Evolutionary conservation across 1,140 invertebrate species (phyloP).

Genomic region (Rhyzopertha dominica): DNA sequence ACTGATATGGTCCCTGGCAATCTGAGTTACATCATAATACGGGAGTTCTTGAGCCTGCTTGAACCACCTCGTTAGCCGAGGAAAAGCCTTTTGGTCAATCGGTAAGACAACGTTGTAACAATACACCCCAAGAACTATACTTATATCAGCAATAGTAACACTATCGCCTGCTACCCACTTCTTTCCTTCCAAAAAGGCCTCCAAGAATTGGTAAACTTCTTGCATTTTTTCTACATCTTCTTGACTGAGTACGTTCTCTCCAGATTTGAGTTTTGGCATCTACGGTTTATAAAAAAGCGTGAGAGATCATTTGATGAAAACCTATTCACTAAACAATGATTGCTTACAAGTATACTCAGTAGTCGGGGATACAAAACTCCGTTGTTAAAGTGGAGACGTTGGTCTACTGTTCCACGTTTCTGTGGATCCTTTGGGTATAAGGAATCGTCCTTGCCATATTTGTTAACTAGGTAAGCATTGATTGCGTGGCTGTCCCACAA

Average conservation of each 20-base stretch:
- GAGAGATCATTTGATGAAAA: no score
- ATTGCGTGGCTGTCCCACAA: constrained; percentile 58
- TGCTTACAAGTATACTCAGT: constrained; percentile 8
- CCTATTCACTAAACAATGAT: no score
- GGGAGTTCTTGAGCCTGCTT: no score
- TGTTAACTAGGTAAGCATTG: constrained; percentile 52
- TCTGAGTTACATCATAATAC: no score
- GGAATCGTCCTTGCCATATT: constrained; percentile 53
- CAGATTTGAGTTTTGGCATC: neutral
- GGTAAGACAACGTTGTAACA: no score
- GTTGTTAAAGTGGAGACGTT: constrained; percentile 50
- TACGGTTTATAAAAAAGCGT: no score
- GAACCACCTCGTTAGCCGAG: no score
- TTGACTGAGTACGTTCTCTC: constrained; percentile 7
- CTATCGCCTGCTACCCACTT: constrained; percentile 26
- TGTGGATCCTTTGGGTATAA: constrained; percentile 58
- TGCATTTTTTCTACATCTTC: constrained; percentile 10
- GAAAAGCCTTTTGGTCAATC: no score
- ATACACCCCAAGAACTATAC: no score
- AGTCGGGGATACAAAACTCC: constrained; percentile 23
- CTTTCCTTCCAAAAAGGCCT: constrained; percentile 19
- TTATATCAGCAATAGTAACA: constrained; percentile 29
- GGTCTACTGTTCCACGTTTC: constrained; percentile 52
- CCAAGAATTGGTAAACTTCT: constrained; percentile 22
- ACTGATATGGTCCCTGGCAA: no score